Base-by-base conservation (phyloP, 2,113 vertebrate genomes). In the Nettapus auritus region DNA sequence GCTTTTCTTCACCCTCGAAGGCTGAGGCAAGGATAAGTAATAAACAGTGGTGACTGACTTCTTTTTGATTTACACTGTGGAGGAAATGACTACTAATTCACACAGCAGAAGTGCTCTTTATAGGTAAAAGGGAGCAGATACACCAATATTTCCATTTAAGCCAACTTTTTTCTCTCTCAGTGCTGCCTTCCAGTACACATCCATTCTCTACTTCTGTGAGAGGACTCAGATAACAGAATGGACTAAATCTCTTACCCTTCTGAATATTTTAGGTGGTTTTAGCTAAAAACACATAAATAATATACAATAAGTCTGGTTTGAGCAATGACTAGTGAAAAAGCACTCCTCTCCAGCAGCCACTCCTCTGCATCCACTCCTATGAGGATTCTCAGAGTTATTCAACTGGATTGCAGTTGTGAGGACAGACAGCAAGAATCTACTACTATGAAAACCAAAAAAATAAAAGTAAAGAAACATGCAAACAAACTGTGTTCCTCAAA, bases 61-160 rank as follows among this genome's bases (percentile, higher is more conserved):
- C 52, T 29, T 44, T 62, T 50, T 42, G 55, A 74, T 57, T 77
- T 22, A 14, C 28, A 22, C 42, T 1, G 13, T 46, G 73, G 68
- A 86, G 63, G 71, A 81, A 25, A 34, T 2, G 2, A 12, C 33
- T 63, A 11, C 3, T 74, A 21, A 6, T 14, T 46, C 50, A 57
- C 42, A 36, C 36, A 46, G 79, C 83, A 86, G 2, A 83, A 80
- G 40, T 7, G 68, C 29, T 38, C 33, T 26, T 11, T 22, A 11
- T 0, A 34, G 20, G 31, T 22, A 5, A 69, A 66, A 17, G 1
- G 1, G 15, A 59, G 33, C 0, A 53, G 44, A 44, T 21, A 71
- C 6, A 20, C 5, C 73, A 22, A 4, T 1, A 69, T 33, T 3
- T 22, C 46, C 46, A 33, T 5, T 3, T 8, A 52, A 88, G 21